Evolutionary conservation across 2,888 invertebrate genomes (phyloP).

Genomic region (Lapara coniferarum): DNA sequence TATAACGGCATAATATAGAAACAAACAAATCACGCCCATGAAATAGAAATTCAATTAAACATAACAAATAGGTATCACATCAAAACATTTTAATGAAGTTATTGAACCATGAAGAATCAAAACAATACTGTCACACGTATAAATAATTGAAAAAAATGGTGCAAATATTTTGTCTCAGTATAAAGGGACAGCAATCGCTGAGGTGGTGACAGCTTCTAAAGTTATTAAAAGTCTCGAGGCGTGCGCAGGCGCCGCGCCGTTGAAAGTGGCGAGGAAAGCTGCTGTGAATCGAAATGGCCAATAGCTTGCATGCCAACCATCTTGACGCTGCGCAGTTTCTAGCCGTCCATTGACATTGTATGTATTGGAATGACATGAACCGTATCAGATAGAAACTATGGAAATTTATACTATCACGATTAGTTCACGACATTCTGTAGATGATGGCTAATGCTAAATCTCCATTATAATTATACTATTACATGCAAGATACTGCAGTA

Average conservation of each 20-base stretch:
- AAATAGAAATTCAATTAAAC: no score
- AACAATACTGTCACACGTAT: not conserved
- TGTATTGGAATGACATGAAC: slow-evolving; percentile 13
- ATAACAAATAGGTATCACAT: no score
- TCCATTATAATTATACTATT: no score
- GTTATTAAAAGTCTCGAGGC: slow-evolving; percentile 74
- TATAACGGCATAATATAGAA: no score
- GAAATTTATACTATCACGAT: slow-evolving; percentile 4
- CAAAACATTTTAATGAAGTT: no score
- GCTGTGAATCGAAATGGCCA: slow-evolving; percentile 68
- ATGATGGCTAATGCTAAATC: no score
- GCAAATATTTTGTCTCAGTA: not conserved
- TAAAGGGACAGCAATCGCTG: slow-evolving; percentile 26
- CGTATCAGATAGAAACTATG: slow-evolving; percentile 24
- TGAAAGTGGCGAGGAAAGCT: slow-evolving; percentile 80
- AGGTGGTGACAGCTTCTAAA: slow-evolving; percentile 51
- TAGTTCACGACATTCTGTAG: no score
- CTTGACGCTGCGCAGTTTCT: slow-evolving; percentile 44
- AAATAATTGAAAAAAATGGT: not conserved
- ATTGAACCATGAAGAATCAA: not conserved
- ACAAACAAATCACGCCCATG: no score
- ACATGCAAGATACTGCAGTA: no score
- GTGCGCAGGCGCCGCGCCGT: slow-evolving; percentile 57
- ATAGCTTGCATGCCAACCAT: slow-evolving; percentile 62
- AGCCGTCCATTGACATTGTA: slow-evolving; percentile 25